Evolutionary conservation across 2,888 invertebrate species (phyloP), one percentile per base, ranked within the genome.

Genomic region (Acanthosepion lycidas): DNA sequence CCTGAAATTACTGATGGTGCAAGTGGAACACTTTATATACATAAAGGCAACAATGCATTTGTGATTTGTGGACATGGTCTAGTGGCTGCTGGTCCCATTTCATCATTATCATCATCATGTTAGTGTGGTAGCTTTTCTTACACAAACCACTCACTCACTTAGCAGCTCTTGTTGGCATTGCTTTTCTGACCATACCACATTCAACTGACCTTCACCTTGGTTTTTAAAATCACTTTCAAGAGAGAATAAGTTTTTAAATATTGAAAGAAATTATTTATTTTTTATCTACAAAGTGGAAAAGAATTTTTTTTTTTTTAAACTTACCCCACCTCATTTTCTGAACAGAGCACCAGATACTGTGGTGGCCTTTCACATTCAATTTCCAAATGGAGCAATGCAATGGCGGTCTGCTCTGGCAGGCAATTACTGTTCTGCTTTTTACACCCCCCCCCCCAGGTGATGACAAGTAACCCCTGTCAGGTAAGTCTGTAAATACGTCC

Each of bases 401-500:
- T 78, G 78, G 3, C 33, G 78, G 78, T 78, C n/a, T 78, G n/a
- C 18, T 78, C 78, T 12, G 78, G n/a, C 78, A 78, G 78, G 28
- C 78, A 78, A 18, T 33, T 15, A 12, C 78, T 33, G 78, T 15
- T n/a, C n/a, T n/a, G 20, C n/a, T 78, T n/a, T n/a, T n/a, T n/a
- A 1, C 1, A 2, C 78, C 18, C 15, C n/a, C 33, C n/a, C n/a
- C n/a, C 78, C 78, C 33, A 78, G 78, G 78, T 78, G 78, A 78
- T 78, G 78, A 78, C 78, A 33, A n/a, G 78, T 78, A 78, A 78
- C n/a, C 78, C 48, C 94, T 53, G 53, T 94, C 51, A 55, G 94
- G 59, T 94, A 94, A 94, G 55, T 53, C 94, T 94, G 94, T 94
- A 94, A 94, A 94, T 94, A 94, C 55, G 59, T 94, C 64, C 93